phyloP scores from a whole-genome alignment of 2,113 vertebrate species.

The Ammodramus savannarum region DNA sequence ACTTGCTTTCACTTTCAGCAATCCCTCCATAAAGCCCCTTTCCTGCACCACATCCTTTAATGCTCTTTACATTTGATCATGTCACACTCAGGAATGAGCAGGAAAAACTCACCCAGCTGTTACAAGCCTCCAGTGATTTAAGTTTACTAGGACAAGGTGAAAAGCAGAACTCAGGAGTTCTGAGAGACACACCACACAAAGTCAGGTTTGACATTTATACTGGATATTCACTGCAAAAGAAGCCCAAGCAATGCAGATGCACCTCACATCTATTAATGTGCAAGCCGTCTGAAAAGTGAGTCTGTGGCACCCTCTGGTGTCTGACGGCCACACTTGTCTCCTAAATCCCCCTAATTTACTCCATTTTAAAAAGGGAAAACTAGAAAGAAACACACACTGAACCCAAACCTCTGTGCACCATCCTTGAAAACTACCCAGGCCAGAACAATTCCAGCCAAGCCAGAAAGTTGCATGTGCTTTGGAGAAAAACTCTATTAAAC shows the following conservation, averaged over 20 bases:
- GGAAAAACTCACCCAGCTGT: not conserved
- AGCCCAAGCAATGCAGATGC: not conserved
- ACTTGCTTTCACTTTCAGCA: not conserved
- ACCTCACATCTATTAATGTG: not conserved
- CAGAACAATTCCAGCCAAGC: not conserved
- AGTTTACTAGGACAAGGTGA: not conserved
- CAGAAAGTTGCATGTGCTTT: not conserved
- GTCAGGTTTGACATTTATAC: not conserved
- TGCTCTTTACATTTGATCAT: not conserved
- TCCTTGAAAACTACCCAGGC: accelerated
- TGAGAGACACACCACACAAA: not conserved
- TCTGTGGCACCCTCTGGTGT: constrained; percentile 77
- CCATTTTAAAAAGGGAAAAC: not conserved
- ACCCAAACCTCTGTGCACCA: not conserved
- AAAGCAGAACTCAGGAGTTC: not conserved
- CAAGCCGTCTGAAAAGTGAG: constrained; percentile 21
- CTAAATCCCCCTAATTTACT: not conserved
- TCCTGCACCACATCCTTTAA: not conserved
- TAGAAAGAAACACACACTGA: not conserved
- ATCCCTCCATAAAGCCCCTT: not conserved
- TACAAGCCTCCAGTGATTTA: not conserved
- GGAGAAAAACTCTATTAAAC: not conserved
- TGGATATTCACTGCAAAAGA: not conserved
- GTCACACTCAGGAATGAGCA: not conserved
- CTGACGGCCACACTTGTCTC: not conserved